Evolutionary conservation across 1,140 invertebrate genomes (phyloP).

Genomic region (Drosophila orosa): DNA sequence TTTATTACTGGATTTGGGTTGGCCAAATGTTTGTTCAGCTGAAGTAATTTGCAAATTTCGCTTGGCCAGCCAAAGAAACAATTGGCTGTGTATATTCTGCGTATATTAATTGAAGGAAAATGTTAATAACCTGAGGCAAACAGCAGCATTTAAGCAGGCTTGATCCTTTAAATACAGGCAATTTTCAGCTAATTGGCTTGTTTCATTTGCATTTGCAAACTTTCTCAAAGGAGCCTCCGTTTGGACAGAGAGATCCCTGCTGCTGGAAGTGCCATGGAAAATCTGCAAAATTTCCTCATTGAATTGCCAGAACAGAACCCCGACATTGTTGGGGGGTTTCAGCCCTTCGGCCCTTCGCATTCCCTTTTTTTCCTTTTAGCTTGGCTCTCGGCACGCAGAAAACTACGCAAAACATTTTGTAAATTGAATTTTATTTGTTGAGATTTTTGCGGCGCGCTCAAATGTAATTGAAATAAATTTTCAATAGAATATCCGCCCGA

Average conservation of each 20-base stretch:
- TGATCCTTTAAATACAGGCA: constrained; percentile 4
- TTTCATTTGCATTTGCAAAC: constrained; percentile 26
- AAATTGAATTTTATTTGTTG: constrained; percentile 74
- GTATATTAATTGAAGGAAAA: constrained; percentile 32
- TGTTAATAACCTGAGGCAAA: constrained; percentile 26
- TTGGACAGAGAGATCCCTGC: background rate
- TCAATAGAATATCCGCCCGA: constrained; percentile 77
- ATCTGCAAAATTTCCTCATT: constrained; percentile 63
- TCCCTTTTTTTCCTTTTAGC: constrained; percentile 1
- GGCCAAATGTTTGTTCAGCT: constrained; percentile 51
- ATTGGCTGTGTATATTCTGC: background rate
- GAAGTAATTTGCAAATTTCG: constrained; percentile 69
- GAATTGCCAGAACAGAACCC: constrained; percentile 63
- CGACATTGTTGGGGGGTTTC: constrained; percentile 16
- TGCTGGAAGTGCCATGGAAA: constrained; percentile 5
- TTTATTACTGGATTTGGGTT: constrained; percentile 51
- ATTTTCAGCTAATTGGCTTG: constrained; percentile 33
- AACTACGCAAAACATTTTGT: constrained; percentile 81
- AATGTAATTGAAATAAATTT: constrained; percentile 82
- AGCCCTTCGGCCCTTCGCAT: background rate
- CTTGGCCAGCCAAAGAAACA: constrained; percentile 10
- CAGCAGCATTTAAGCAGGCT: constrained; percentile 16
- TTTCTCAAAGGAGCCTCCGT: background rate
- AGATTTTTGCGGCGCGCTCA: constrained; percentile 47
- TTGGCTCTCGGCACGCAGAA: constrained; percentile 19